Evolutionary conservation across 2,797 vertebrate genomes (phyloP), one percentile per base, ranked within the genome.

Genomic region (Fistularia tabacaria): DNA sequence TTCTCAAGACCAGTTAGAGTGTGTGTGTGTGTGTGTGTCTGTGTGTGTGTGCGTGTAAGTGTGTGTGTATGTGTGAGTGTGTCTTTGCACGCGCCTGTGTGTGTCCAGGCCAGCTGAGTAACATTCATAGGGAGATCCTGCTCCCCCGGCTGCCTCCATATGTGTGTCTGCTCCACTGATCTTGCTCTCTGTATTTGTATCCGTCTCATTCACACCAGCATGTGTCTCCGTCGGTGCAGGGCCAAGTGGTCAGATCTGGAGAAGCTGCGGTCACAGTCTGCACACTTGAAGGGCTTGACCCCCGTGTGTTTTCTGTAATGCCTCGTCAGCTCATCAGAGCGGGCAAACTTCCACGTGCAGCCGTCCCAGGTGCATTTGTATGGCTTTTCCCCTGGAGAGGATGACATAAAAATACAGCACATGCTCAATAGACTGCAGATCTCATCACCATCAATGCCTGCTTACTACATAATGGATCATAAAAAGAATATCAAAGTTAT

Each of bases 291-390:
- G 75, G 97, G 97, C 85, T 99, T 99, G 83, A 99, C 97, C 66
- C 97, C 97, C 0, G 97, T 99, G 91, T 99, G 97, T 90, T 99
- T 99, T 79, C 97, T 93, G 89, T 97, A 99, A 88, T 99, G 97
- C 92, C 97, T 90, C 1, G 97, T 99, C 90, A 99, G 92, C 93
- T 99, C 97, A 25, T 99, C 97, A 0, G 97, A 99, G 64, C 97
- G 97, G 69, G 97, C 97, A 38, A 99, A 99, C 92, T 99, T 99
- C 97, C 97, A 99, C 78, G 95, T 97, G 88, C 97, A 99, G 81
- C 97, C 97, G 79, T 99, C 97, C 97, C 97, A 99, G 72, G 96
- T 99, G 88, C 97, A 99, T 79, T 98, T 99, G 90, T 99, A 99
- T 73, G 97, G 97, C 82, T 99, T 99, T 91, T 99, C 97, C 90